Percentiles rank a stretch among this genome's conserved stretches.
phyloP scores from a whole-genome alignment of 2,888 invertebrate species.

The Patella ulyssiponensis region DNA sequence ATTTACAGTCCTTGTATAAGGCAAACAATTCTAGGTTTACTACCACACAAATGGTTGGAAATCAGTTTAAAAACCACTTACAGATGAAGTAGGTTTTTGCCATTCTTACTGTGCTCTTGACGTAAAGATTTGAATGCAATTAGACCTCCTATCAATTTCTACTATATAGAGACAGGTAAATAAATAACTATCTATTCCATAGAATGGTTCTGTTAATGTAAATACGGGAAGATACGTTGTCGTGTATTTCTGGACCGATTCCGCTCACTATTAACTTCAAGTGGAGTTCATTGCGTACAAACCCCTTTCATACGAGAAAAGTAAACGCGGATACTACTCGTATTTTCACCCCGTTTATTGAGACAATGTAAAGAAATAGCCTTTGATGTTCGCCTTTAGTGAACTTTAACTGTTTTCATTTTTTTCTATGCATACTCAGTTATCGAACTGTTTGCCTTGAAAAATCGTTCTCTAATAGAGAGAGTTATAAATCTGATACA shows the following conservation, averaged over 20 bases:
- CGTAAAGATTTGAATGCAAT: constrained; percentile 12
- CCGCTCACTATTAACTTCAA: constrained; percentile 11
- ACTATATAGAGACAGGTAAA: neutral
- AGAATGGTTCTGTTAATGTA: constrained; percentile 1
- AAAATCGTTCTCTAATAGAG: constrained; percentile 5
- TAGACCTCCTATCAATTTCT: constrained; percentile 8
- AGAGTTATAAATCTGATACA: constrained; percentile 3
- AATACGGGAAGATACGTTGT: neutral
- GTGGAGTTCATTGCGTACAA: constrained; percentile 5
- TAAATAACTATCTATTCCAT: neutral
- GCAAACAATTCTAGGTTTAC: too few relatives aligned
- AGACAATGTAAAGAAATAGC: neutral
- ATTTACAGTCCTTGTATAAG: too few relatives aligned
- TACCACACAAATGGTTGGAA: too few relatives aligned
- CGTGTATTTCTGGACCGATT: neutral
- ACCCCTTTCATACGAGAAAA: constrained; percentile 1
- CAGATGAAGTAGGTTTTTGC: neutral
- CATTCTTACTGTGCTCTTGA: constrained; percentile 4
- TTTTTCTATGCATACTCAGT: constrained; percentile 3
- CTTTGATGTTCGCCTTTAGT: constrained; percentile 10
- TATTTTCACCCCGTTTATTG: constrained; percentile 7
- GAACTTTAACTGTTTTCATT: constrained; percentile 12
- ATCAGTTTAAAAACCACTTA: too few relatives aligned
- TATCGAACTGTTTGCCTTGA: constrained; percentile 8
- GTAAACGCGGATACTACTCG: neutral